These are phyloP conservation scores for Polydrusus pterygomalis DNA, from an alignment of 2,888 invertebrate genomes.

Conservation along the genomic window DNA sequence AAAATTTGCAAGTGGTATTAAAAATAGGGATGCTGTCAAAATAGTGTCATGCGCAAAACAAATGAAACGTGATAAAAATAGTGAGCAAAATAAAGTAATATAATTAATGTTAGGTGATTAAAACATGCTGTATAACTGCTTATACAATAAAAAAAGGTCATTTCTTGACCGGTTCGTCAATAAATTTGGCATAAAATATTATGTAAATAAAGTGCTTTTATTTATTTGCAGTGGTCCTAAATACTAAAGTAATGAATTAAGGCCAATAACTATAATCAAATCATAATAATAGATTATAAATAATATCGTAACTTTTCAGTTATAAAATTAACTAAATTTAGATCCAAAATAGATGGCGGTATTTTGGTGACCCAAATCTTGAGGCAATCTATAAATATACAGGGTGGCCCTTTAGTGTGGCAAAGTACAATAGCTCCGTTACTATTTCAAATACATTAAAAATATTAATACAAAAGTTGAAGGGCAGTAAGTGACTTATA, in stretches of 20 bases:
- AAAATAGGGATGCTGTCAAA: conserved; percentile 27
- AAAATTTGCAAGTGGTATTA: conserved; percentile 24
- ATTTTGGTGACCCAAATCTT: too few relatives aligned
- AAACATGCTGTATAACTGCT: neutral
- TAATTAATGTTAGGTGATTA: conserved; percentile 15
- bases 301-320: too few relatives aligned
- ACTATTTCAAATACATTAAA: too few relatives aligned
- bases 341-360: too few relatives aligned
- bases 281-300: neutral
- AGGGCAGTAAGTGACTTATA: too few relatives aligned
- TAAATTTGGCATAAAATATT: conserved; percentile 1
- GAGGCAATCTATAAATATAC: too few relatives aligned
- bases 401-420: too few relatives aligned
- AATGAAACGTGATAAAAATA: conserved; percentile 8
- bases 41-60: conserved; percentile 16
- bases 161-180: neutral
- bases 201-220: neutral
- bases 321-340: too few relatives aligned
- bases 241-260: neutral
- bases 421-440: too few relatives aligned
- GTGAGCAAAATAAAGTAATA: neutral
- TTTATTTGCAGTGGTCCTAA: neutral
- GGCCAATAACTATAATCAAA: neutral
- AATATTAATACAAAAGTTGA: too few relatives aligned
- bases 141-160: conserved; percentile 5